Conservation (phyloP, 2,113 vertebrate species). For the Crocuta crocuta region DNA sequence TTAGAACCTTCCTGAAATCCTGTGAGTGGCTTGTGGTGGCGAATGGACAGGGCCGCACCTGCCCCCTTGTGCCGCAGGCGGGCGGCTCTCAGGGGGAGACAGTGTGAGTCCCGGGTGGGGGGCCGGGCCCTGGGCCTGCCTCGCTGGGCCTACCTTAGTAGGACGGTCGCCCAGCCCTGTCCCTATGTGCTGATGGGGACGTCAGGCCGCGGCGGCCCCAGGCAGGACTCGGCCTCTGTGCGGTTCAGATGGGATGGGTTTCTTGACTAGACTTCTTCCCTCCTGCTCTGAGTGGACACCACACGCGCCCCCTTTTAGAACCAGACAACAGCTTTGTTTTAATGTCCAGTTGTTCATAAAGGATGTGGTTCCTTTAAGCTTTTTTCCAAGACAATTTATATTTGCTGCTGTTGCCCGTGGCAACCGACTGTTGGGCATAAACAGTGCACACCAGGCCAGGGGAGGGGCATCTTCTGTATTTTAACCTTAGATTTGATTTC, state of each 20-base stretch:
- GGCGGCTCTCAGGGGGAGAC: not conserved
- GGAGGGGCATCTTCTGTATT: not conserved
- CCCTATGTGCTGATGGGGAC: fast-evolving
- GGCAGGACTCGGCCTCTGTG: not conserved
- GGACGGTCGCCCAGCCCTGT: not conserved
- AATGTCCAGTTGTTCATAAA: not conserved
- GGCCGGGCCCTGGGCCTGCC: not conserved
- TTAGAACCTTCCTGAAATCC: not conserved
- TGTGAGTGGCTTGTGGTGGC: not conserved
- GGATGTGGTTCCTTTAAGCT: not conserved
- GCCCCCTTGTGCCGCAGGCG: not conserved
- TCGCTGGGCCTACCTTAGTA: not conserved
- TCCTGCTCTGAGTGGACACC: not conserved
- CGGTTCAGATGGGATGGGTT: not conserved
- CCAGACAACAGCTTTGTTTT: not conserved
- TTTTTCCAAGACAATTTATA: not conserved
- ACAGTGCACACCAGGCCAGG: not conserved
- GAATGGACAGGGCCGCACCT: not conserved
- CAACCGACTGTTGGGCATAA: not conserved
- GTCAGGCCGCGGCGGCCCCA: fast-evolving
- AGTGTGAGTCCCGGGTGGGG: not conserved
- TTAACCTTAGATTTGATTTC: not conserved
- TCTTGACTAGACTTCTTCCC: not conserved
- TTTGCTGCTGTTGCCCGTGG: not conserved
- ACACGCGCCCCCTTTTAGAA: not conserved